Evolutionary conservation across 2,888 invertebrate genomes (phyloP).

Genomic region (Pantelozetes paolii): DNA sequence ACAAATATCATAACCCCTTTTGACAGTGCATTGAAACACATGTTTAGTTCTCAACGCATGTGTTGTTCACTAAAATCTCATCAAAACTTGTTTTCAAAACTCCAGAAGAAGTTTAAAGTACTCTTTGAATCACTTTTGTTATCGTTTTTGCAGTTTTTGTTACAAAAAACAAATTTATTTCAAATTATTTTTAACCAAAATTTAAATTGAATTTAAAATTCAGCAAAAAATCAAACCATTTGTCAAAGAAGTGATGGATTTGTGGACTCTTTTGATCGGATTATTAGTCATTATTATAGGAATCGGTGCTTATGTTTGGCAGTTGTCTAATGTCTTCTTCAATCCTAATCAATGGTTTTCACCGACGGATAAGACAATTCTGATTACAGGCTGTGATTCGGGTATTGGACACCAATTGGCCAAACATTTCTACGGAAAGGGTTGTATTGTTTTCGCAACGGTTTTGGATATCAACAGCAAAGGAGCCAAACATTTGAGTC

Average conservation of each 20-base stretch:
- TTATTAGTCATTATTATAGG: not conserved
- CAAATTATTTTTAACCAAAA: too few species aligned
- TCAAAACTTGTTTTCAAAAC: conserved; percentile 25
- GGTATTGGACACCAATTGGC: conserved; percentile 74
- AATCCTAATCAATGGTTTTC: conserved; percentile 26
- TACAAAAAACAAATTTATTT: too few species aligned
- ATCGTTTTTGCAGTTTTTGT: too few species aligned
- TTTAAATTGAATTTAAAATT: too few species aligned
- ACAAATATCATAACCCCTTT: too few species aligned
- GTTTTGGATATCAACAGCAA: conserved; percentile 62
- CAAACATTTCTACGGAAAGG: conserved; percentile 67
- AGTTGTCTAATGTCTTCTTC: conserved; percentile 32
- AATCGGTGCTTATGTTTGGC: conserved; percentile 18
- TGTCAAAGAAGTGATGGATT: conserved; percentile 18
- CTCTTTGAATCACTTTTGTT: conserved; percentile 10
- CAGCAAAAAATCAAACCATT: too few species aligned
- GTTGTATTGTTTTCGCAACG: conserved; percentile 71
- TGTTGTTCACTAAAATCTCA: not conserved
- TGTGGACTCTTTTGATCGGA: conserved; percentile 7
- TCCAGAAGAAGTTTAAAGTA: conserved; percentile 16
- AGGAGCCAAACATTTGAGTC: conserved; percentile 55
- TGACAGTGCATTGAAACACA: too few species aligned
- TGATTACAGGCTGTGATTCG: conserved; percentile 80
- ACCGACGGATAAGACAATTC: conserved; percentile 59
- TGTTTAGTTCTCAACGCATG: not conserved